A percentile compares a stretch with the other conserved stretches of the same genome.
These are phyloP conservation scores for Channa argus DNA, from an alignment of 2,113 vertebrate genomes.

Conservation along the genomic window DNA sequence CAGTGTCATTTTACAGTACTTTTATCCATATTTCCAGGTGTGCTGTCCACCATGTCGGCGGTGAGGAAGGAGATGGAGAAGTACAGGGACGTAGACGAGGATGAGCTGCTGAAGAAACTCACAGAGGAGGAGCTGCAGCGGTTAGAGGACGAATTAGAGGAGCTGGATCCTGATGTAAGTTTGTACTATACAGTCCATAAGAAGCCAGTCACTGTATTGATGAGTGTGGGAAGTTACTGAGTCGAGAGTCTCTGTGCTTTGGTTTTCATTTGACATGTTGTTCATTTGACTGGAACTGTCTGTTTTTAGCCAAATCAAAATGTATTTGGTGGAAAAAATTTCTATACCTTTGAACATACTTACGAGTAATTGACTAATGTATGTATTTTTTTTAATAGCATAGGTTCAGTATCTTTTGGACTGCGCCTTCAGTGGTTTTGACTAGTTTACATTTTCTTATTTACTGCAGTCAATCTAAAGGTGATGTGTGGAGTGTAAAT, in stretches of 20 bases:
- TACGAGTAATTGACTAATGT: not conserved
- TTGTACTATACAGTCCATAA: slow-evolving; percentile 14
- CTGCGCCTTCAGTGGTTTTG: too few relatives aligned
- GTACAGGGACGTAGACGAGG: slow-evolving; percentile 96
- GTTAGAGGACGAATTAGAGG: slow-evolving; percentile 94
- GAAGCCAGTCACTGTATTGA: slow-evolving; percentile 35
- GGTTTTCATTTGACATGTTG: too few relatives aligned
- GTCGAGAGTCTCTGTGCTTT: not conserved
- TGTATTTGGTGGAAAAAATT: too few relatives aligned
- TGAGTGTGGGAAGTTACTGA: slow-evolving; percentile 38
- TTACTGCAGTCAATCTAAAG: not conserved
- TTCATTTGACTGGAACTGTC: too few relatives aligned
- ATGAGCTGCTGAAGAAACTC: slow-evolving; percentile 93
- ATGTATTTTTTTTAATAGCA: too few relatives aligned
- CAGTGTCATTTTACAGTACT: too few relatives aligned
- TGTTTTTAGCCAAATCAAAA: too few relatives aligned
- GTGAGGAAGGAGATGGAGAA: slow-evolving; percentile 95
- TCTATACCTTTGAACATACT: not conserved
- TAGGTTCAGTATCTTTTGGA: too few relatives aligned
- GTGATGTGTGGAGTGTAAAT: not conserved
- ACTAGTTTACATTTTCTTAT: not conserved
- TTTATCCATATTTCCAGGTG: slow-evolving; percentile 32
- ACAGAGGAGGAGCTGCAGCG: slow-evolving; percentile 93
- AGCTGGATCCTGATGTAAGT: slow-evolving; percentile 97
- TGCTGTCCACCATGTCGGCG: slow-evolving; percentile 84